Evolutionary conservation across 2,113 vertebrate species (phyloP).

Genomic region (Amblyopsis rosae): DNA sequence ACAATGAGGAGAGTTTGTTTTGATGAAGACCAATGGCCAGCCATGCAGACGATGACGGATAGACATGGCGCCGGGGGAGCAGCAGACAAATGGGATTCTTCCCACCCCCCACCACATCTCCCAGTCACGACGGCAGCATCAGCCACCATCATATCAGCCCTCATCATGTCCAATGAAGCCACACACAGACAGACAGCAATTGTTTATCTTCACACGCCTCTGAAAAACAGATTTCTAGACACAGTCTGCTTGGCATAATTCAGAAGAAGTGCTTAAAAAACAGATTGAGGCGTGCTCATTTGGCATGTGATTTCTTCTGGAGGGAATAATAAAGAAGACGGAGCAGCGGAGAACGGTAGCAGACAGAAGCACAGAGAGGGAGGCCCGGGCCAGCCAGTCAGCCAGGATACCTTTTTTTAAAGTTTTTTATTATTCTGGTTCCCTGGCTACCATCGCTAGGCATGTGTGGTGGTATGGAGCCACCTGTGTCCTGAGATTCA

Average conservation of each 20-base stretch:
- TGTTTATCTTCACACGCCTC: conserved; percentile 46
- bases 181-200: conserved; percentile 64
- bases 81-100: conserved; percentile 67
- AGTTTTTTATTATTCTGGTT: background rate
- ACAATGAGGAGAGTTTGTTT: conserved; percentile 59
- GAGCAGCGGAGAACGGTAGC: conserved; percentile 37
- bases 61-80: conserved; percentile 65
- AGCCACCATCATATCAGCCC: conserved; percentile 70
- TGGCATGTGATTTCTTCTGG: conserved; percentile 54
- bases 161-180: conserved; percentile 73
- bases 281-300: conserved; percentile 57
- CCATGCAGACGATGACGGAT: conserved; percentile 59
- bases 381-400: conserved; percentile 29
- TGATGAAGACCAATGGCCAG: conserved; percentile 61
- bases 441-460: conserved; percentile 73
- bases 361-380: conserved; percentile 50
- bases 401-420: conserved; percentile 24
- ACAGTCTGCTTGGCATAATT: conserved; percentile 54
- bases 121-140: conserved; percentile 53
- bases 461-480: conserved; percentile 45
- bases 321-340: conserved; percentile 38
- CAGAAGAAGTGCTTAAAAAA: conserved; percentile 67
- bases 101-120: conserved; percentile 45
- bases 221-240: conserved; percentile 52
- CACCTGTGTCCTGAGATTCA: conserved; percentile 38